Evolutionary conservation across 35 echinoderm and acorn worm species (phyloP).

Genomic region (Apostichopus japonicus): DNA sequence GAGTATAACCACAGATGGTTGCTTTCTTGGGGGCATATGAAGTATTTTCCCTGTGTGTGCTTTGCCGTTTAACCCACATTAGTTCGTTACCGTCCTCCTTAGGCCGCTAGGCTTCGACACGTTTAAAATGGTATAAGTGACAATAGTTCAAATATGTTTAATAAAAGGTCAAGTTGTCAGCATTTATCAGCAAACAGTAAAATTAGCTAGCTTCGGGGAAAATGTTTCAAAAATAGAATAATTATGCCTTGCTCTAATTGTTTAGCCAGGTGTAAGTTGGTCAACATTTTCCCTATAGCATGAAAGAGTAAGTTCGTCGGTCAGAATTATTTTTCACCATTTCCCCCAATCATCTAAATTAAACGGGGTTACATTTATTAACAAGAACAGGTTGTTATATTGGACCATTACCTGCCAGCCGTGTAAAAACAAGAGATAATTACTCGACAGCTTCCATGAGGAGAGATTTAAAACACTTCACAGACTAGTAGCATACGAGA

Average conservation of each 20-base stretch:
- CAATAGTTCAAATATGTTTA: not conserved
- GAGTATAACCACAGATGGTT: not conserved
- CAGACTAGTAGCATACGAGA: too few relatives aligned
- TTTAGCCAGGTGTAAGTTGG: constrained; percentile 17
- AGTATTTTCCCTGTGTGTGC: not conserved
- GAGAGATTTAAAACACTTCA: too few relatives aligned
- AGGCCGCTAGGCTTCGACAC: not conserved
- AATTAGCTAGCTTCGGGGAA: not conserved
- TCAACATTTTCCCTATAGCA: not conserved
- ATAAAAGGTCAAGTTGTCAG: not conserved
- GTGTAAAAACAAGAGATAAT: too few relatives aligned
- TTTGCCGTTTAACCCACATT: not conserved
- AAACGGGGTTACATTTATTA: too few relatives aligned
- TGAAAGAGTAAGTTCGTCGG: too few relatives aligned
- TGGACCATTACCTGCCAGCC: too few relatives aligned
- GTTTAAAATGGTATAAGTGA: not conserved
- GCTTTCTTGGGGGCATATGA: not conserved
- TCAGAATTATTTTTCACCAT: too few relatives aligned
- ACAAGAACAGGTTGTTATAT: too few relatives aligned
- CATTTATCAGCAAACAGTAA: not conserved
- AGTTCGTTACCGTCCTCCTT: constrained; percentile 2
- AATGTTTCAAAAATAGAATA: constrained; percentile 20
- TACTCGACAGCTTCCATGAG: too few relatives aligned
- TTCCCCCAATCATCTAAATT: too few relatives aligned
- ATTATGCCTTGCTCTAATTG: constrained; percentile 5